Conservation (phyloP, 2,113 vertebrate species). For the Melospiza georgiana region DNA sequence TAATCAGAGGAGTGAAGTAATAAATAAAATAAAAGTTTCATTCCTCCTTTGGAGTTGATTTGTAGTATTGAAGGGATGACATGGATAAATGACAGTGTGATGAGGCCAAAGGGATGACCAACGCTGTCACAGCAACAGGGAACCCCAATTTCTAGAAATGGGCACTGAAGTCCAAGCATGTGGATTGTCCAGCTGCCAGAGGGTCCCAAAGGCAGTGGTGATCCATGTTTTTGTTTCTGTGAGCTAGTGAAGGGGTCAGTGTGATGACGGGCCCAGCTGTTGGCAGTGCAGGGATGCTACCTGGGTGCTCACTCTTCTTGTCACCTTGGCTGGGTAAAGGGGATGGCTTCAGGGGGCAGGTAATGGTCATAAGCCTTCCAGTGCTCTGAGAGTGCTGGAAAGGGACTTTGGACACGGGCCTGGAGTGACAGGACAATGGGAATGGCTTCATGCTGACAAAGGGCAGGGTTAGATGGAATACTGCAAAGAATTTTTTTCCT, state of each 20-base stretch:
- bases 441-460: background rate
- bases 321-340: background rate
- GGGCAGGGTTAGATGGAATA: background rate
- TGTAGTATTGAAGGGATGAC: background rate
- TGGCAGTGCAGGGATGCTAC: background rate
- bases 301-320: background rate
- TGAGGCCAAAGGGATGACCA: background rate
- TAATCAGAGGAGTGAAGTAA: background rate
- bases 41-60: background rate
- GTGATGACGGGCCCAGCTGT: background rate
- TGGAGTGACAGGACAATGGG: background rate
- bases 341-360: slow-evolving; percentile 21
- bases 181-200: slow-evolving; percentile 9
- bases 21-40: background rate
- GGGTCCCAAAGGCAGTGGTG: background rate
- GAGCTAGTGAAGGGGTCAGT: background rate
- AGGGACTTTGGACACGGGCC: background rate
- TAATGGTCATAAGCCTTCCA: background rate
- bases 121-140: background rate
- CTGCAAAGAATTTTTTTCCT: background rate
- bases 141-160: slow-evolving; percentile 36
- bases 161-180: background rate
- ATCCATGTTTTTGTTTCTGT: background rate
- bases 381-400: background rate
- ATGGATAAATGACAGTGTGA: background rate